These are phyloP conservation scores for Pachycephus smyrnensis DNA, from an alignment of 2,888 invertebrate genomes.

Conservation along the genomic window DNA sequence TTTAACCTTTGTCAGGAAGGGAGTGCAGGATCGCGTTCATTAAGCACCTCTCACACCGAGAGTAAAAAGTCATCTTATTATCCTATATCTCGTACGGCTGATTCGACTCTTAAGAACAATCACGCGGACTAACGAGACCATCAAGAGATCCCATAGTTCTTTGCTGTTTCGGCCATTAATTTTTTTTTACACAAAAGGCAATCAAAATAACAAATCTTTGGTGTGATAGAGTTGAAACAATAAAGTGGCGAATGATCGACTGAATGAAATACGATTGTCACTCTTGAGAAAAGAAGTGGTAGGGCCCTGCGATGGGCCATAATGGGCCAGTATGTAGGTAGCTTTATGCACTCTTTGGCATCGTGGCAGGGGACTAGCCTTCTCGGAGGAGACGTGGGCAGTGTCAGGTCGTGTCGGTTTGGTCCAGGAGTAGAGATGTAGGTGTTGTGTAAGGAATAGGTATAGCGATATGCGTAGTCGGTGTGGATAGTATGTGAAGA, in stretches of 20 bases:
- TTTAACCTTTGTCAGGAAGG: slow-evolving; percentile 1
- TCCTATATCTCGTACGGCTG: not conserved
- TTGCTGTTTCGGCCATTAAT: not conserved
- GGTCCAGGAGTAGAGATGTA: not conserved
- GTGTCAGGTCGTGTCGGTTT: slow-evolving; percentile 2
- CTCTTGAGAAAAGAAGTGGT: not conserved
- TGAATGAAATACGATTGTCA: not conserved
- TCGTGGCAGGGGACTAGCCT: not conserved
- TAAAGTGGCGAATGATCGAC: not conserved
- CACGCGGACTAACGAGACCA: not conserved
- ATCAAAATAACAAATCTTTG: not conserved
- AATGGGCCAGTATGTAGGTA: not conserved
- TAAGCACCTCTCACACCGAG: not conserved
- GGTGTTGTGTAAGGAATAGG: not conserved
- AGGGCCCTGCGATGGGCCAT: not conserved
- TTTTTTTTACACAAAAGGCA: not conserved
- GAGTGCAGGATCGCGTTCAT: not conserved
- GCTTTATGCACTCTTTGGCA: slow-evolving; percentile 4
- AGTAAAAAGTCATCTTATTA: not conserved
- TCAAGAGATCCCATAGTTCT: not conserved
- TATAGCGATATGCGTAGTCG: not conserved
- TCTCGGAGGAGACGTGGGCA: not conserved
- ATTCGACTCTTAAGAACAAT: not conserved
- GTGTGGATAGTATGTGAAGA: not conserved
- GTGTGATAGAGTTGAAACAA: no score